These are phyloP conservation scores for Lates japonicus DNA, from an alignment of 2,797 vertebrate genomes.

Conservation along the genomic window DNA sequence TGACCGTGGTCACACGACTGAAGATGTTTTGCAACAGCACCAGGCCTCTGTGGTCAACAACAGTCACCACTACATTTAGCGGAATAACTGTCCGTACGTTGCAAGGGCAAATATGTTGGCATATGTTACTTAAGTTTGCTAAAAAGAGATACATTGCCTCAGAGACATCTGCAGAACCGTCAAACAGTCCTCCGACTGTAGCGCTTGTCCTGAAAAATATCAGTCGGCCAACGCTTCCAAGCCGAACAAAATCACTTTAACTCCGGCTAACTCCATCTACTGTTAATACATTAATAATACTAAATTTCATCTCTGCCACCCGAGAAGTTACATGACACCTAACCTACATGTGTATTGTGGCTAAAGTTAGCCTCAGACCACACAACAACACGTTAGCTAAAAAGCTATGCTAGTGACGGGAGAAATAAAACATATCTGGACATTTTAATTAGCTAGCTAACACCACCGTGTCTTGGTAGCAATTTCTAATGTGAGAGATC, in stretches of 20 bases:
- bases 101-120: background rate
- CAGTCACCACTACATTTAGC: background rate
- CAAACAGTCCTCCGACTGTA: background rate
- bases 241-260: background rate
- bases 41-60: background rate
- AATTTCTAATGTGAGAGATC: accelerated
- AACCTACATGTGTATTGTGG: slow-evolving; percentile 24
- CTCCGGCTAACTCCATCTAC: background rate
- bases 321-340: slow-evolving; percentile 31
- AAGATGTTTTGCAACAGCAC: slow-evolving; percentile 55
- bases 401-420: slow-evolving; percentile 43
- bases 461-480: accelerated
- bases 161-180: background rate
- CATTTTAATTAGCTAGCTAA: background rate
- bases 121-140: background rate
- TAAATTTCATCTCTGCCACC: background rate
- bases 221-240: background rate
- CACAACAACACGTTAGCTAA: slow-evolving; percentile 56
- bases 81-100: background rate
- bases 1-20: slow-evolving; percentile 42
- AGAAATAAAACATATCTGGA: background rate
- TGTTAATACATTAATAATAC: background rate
- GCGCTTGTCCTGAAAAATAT: background rate
- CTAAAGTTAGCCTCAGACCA: slow-evolving; percentile 61
- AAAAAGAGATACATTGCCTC: background rate